Evolutionary conservation across 2,797 vertebrate species (phyloP).

Genomic region (Lepilemur ruficaudatus): DNA sequence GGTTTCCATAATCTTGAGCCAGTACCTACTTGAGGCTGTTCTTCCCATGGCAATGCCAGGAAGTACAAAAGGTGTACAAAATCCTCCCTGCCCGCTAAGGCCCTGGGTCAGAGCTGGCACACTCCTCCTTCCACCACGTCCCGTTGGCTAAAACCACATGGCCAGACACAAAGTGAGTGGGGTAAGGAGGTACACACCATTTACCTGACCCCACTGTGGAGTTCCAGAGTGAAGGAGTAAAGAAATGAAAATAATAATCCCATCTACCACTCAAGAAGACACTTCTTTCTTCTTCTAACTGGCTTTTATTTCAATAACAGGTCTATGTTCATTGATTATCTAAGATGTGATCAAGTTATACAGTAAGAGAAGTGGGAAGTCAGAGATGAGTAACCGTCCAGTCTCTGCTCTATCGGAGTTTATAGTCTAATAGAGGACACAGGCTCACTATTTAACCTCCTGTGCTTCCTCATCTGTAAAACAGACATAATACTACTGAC

Average conservation of each 20-base stretch:
- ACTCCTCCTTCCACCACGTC: not conserved
- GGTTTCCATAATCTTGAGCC: not conserved
- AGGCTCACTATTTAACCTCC: not conserved
- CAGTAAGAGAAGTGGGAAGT: not conserved
- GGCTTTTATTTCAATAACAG: not conserved
- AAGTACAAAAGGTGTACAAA: not conserved
- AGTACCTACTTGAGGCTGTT: not conserved
- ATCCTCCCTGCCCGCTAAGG: not conserved
- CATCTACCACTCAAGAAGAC: not conserved
- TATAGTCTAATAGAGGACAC: not conserved
- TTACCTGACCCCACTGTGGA: not conserved
- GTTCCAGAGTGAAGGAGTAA: not conserved
- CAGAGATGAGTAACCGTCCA: not conserved
- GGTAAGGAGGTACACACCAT: fast-evolving
- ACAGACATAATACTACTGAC: not conserved
- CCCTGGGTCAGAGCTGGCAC: not conserved
- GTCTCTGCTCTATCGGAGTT: not conserved
- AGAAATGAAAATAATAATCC: not conserved
- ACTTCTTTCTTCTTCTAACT: not conserved
- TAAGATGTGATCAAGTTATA: not conserved
- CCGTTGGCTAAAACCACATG: not conserved
- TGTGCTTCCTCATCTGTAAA: not conserved
- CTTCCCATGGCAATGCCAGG: not conserved
- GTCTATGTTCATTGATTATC: not conserved
- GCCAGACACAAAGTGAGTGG: not conserved